These are phyloP conservation scores for Fistularia commersonii DNA, from an alignment of 2,797 vertebrate genomes.

Conservation along the genomic window DNA sequence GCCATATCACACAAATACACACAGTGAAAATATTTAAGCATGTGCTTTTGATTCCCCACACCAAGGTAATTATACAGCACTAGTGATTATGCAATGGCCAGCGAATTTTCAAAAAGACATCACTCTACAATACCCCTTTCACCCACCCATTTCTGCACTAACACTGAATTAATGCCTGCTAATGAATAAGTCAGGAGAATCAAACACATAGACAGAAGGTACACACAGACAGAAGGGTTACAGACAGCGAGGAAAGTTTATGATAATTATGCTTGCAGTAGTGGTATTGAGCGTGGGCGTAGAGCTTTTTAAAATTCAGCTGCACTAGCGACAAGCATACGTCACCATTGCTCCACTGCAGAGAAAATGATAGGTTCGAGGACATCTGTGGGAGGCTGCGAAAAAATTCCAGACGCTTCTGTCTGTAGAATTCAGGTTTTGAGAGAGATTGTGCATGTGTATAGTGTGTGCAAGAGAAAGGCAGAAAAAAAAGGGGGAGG, in stretches of 20 bases:
- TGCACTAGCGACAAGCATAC: conserved; percentile 73
- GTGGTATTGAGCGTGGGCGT: conserved; percentile 75
- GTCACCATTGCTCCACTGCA: conserved; percentile 78
- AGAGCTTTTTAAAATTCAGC: conserved; percentile 83
- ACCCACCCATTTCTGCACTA: conserved; percentile 19
- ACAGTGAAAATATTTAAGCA: conserved; percentile 19
- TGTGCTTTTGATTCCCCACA: conserved; percentile 14
- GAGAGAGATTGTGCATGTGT: conserved; percentile 33
- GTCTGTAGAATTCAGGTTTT: conserved; percentile 58
- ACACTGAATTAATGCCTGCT: conserved; percentile 40
- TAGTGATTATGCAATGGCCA: conserved; percentile 21
- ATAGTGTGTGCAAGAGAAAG: conserved; percentile 20
- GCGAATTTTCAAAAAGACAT: conserved; percentile 24
- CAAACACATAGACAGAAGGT: conserved; percentile 36
- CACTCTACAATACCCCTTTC: conserved; percentile 14
- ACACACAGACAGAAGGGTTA: conserved; percentile 43
- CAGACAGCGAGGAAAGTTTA: conserved; percentile 64
- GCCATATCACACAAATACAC: background rate
- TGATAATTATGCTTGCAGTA: conserved; percentile 76
- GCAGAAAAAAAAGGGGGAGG: conserved; percentile 15
- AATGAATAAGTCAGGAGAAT: conserved; percentile 38
- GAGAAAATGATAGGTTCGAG: conserved; percentile 82
- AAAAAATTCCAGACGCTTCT: conserved; percentile 70
- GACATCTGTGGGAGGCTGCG: conserved; percentile 78
- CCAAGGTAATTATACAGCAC: conserved; percentile 27